phyloP scores from a whole-genome alignment of 2,113 vertebrate genomes.

The Ramphastos sulfuratus region DNA sequence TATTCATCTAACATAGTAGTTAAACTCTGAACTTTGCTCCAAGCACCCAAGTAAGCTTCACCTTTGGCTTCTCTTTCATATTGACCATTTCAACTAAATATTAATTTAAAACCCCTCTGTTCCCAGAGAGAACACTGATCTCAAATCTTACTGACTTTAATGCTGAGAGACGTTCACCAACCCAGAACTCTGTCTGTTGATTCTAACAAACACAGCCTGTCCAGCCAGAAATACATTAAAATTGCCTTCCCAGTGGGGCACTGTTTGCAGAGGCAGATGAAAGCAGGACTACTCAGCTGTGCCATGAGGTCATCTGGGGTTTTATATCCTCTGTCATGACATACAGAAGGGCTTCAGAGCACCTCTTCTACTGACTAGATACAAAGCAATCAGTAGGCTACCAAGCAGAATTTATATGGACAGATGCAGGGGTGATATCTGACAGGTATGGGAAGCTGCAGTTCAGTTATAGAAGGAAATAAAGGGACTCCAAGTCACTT shows the following conservation, averaged over 20 bases:
- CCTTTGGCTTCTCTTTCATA: slow-evolving; percentile 32
- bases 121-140: neutral
- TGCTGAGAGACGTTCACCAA: neutral
- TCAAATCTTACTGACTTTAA: neutral
- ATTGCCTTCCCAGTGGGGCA: neutral
- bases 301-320: neutral
- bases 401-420: neutral
- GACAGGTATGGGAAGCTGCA: neutral
- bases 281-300: neutral
- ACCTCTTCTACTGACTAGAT: neutral
- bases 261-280: neutral
- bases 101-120: neutral
- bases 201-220: neutral
- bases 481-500: neutral
- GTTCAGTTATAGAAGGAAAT: neutral
- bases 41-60: neutral
- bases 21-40: slow-evolving; percentile 24
- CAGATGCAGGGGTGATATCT: neutral
- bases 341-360: neutral
- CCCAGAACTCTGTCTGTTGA: neutral
- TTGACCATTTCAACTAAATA: slow-evolving; percentile 21
- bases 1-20: slow-evolving; percentile 10
- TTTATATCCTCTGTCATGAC: neutral
- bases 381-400: neutral
- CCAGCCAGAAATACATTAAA: neutral